A percentile compares a stretch with the other conserved stretches of the same genome.
phyloP scores from a whole-genome alignment of 2,888 invertebrate genomes.

The Melieria picta region DNA sequence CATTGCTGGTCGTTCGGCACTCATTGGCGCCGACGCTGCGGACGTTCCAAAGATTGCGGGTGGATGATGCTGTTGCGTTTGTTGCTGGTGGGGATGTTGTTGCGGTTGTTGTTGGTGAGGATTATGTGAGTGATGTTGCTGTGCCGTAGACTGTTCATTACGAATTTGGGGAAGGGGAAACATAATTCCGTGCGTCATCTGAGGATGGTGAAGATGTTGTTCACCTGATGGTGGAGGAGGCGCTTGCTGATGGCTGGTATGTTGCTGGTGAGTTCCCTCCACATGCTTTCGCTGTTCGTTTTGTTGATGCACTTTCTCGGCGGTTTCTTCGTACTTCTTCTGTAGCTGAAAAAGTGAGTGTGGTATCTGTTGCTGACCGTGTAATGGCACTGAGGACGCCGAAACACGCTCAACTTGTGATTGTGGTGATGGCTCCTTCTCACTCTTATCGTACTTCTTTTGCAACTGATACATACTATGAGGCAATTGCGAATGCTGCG shows the following conservation, averaged over 20 bases:
- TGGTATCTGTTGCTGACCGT: slow-evolving; percentile 59
- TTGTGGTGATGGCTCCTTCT: slow-evolving; percentile 60
- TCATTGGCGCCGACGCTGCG: slow-evolving; percentile 54
- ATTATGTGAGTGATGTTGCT: slow-evolving; percentile 60
- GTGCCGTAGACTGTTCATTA: slow-evolving; percentile 54
- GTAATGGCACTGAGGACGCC: slow-evolving; percentile 46
- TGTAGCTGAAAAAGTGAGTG: slow-evolving; percentile 59
- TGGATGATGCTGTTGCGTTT: slow-evolving; percentile 58
- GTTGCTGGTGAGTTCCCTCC: slow-evolving; percentile 58
- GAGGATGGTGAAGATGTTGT: slow-evolving; percentile 61
- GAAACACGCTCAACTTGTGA: slow-evolving; percentile 57
- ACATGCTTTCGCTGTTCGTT: slow-evolving; percentile 61
- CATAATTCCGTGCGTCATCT: slow-evolving; percentile 64
- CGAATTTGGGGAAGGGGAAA: slow-evolving; percentile 61
- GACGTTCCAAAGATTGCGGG: slow-evolving; percentile 58
- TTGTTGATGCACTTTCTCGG: slow-evolving; percentile 62
- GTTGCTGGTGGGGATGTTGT: slow-evolving; percentile 58
- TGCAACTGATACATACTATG: slow-evolving; percentile 64
- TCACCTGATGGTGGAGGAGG: slow-evolving; percentile 61
- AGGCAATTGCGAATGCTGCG: slow-evolving; percentile 51
- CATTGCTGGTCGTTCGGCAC: slow-evolving; percentile 61
- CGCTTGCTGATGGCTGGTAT: slow-evolving; percentile 54
- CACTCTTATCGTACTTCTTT: slow-evolving; percentile 61
- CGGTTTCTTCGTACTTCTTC: slow-evolving; percentile 53
- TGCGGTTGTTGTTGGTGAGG: slow-evolving; percentile 59